phyloP scores from a whole-genome alignment of 2,113 vertebrate species.

The Nematolebias whitei region DNA sequence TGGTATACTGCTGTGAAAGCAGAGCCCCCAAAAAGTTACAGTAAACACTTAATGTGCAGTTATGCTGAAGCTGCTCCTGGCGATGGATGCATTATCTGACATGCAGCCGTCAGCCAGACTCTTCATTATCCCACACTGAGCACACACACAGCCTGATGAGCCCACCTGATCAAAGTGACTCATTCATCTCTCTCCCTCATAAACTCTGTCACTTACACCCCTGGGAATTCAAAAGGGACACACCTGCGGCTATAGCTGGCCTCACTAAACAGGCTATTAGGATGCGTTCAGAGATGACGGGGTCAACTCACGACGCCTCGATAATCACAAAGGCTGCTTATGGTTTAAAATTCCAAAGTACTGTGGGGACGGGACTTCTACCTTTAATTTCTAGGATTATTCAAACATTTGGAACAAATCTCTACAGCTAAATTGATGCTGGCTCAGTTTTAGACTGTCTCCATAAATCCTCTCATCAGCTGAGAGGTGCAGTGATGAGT shows the following conservation, averaged over 20 bases:
- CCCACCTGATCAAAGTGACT: constrained; percentile 59
- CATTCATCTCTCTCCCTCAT: constrained; percentile 32
- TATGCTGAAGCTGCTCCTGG: background rate
- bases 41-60: constrained; percentile 6
- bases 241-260: constrained; percentile 55
- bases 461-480: background rate
- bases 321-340: constrained; percentile 37
- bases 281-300: constrained; percentile 56
- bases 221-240: constrained; percentile 39
- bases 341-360: too few species aligned
- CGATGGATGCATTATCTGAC: constrained; percentile 51
- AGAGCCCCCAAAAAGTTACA: constrained; percentile 12
- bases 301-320: constrained; percentile 41
- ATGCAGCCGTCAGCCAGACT: constrained; percentile 54
- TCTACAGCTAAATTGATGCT: background rate
- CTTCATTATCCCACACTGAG: constrained; percentile 55
- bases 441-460: background rate
- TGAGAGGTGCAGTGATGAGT: background rate
- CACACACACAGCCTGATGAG: constrained; percentile 22
- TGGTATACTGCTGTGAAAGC: background rate
- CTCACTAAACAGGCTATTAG: constrained; percentile 66
- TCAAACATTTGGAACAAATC: background rate
- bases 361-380: background rate
- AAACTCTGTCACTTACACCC: constrained; percentile 58
- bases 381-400: constrained; percentile 1